Conservation (phyloP, 2,113 vertebrate genomes). For the Daubentonia madagascariensis region DNA sequence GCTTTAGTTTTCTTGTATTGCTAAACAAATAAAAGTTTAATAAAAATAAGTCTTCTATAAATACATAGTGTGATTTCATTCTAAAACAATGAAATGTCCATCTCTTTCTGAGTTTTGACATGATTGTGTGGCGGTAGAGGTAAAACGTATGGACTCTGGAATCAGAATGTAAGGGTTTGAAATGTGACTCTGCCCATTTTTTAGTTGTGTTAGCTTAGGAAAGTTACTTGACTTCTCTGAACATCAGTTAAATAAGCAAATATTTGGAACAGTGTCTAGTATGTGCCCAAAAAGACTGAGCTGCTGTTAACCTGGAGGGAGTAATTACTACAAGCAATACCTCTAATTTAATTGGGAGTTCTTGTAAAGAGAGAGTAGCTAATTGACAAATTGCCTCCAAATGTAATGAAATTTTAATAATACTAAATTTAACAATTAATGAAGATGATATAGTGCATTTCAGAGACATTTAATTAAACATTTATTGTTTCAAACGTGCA, state of each 20-base stretch:
- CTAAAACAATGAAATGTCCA: background rate
- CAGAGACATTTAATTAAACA: constrained; percentile 59
- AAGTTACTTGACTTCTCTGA: constrained; percentile 18
- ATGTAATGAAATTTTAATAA: constrained; percentile 54
- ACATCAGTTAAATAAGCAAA: constrained; percentile 29
- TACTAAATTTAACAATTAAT: constrained; percentile 64
- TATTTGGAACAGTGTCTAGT: constrained; percentile 6
- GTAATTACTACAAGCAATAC: background rate
- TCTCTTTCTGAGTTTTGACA: background rate
- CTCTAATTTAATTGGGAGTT: constrained; percentile 45
- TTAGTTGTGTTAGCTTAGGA: background rate
- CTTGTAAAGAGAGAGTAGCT: constrained; percentile 22
- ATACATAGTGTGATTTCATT: background rate
- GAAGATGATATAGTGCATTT: constrained; percentile 47
- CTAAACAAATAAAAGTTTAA: constrained; percentile 27
- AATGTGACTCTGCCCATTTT: background rate
- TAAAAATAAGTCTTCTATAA: constrained; percentile 23
- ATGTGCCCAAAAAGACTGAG: background rate
- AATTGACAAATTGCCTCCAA: constrained; percentile 38
- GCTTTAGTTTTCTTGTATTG: background rate
- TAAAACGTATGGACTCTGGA: background rate
- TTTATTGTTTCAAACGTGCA: constrained; percentile 17
- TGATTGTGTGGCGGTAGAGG: background rate
- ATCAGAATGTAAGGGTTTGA: background rate
- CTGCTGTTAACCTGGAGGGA: constrained; percentile 4